Evolutionary conservation across 2,113 vertebrate species (phyloP).

Genomic region (Todiramphus chloris): DNA sequence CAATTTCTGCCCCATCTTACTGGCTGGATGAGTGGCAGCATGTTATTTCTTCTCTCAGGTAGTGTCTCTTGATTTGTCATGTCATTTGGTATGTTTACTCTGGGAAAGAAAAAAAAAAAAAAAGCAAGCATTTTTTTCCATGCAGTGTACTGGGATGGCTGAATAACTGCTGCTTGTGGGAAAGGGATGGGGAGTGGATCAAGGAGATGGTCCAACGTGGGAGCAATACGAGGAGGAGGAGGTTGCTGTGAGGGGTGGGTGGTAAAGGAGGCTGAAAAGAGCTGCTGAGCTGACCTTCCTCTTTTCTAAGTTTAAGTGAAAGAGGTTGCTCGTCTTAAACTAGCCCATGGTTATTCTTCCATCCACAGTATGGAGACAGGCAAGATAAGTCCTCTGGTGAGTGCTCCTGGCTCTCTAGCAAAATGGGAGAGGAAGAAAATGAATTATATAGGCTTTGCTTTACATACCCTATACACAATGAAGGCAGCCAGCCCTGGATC

Average conservation of each 20-base stretch:
- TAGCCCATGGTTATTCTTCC: not conserved
- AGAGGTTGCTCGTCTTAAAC: not conserved
- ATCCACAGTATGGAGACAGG: rapidly evolving
- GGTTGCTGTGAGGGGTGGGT: not conserved
- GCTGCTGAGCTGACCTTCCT: not conserved
- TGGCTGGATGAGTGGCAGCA: not conserved
- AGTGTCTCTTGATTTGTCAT: not conserved
- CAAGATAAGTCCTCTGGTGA: not conserved
- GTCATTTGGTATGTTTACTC: not conserved
- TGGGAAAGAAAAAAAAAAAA: not conserved
- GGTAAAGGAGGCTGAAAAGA: not conserved
- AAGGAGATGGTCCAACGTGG: not conserved
- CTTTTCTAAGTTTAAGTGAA: not conserved
- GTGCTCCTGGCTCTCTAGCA: not conserved
- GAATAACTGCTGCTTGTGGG: not conserved
- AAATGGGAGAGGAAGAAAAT: not conserved
- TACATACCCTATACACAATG: rapidly evolving
- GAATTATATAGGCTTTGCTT: rapidly evolving
- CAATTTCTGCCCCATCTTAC: not conserved
- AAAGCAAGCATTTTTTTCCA: not conserved
- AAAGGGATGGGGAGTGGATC: not conserved
- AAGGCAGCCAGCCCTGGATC: rapidly evolving
- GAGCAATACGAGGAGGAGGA: not conserved
- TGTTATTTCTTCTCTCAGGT: not conserved
- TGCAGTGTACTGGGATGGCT: not conserved